Conservation (phyloP, 2,888 invertebrate genomes). For the Melanostoma scalare region DNA sequence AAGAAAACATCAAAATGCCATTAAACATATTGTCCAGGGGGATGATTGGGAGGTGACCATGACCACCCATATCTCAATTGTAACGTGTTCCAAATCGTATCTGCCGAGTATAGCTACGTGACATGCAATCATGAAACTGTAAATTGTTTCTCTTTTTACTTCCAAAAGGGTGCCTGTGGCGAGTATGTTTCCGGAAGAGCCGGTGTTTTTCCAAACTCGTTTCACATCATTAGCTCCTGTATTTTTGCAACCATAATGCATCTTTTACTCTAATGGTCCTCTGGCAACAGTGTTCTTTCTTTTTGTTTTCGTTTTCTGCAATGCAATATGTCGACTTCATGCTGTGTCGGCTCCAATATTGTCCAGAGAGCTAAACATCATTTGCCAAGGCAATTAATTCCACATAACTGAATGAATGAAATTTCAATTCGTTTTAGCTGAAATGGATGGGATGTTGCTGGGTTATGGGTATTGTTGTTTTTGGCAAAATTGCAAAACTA, state of each 20-base stretch:
- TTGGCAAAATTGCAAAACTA: too few species aligned
- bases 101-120: conserved; percentile 56
- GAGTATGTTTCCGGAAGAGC: neutral
- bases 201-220: conserved; percentile 28
- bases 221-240: conserved; percentile 63
- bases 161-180: neutral
- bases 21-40: conserved; percentile 28
- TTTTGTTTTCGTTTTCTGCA: neutral
- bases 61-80: conserved; percentile 28
- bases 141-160: conserved; percentile 50
- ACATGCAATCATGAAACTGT: conserved; percentile 66
- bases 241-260: conserved; percentile 34
- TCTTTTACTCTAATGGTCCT: conserved; percentile 12
- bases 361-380: conserved; percentile 42
- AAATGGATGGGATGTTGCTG: too few species aligned
- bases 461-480: too few species aligned
- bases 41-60: neutral
- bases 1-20: conserved; percentile 66
- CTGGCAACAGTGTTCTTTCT: neutral
- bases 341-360: conserved; percentile 25
- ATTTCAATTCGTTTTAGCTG: conserved; percentile 48
- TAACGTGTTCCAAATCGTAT: conserved; percentile 60
- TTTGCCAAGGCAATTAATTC: conserved; percentile 65
- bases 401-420: conserved; percentile 65
- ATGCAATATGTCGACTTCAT: conserved; percentile 4